A percentile compares a stretch with the other conserved stretches of the same genome.
Conservation (phyloP, 1,140 invertebrate genomes). For the Chlorops oryzae region DNA sequence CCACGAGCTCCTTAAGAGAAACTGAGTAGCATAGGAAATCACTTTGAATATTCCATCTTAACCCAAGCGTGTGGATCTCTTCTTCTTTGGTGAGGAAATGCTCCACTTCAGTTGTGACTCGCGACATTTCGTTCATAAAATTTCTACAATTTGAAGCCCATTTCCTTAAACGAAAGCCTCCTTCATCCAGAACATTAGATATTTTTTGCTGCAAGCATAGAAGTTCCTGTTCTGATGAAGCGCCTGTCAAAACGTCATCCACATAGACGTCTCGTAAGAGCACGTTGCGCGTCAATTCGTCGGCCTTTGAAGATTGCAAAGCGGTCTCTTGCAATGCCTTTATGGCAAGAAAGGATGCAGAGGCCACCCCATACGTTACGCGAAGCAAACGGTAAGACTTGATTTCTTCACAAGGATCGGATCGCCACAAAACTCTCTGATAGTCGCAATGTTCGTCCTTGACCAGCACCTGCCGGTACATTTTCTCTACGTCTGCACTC, state of each 20-base stretch:
- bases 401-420: constrained; percentile 11
- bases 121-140: neutral
- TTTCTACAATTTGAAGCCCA: too few relatives aligned
- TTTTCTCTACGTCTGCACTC: constrained; percentile 19
- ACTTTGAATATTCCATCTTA: too few relatives aligned
- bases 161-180: too few relatives aligned
- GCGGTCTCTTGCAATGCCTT: constrained; percentile 32
- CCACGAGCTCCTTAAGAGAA: too few relatives aligned
- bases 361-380: constrained; percentile 34
- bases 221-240: too few relatives aligned
- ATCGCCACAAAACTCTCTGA: constrained; percentile 44
- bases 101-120: too few relatives aligned
- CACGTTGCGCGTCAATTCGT: neutral
- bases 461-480: constrained; percentile 22
- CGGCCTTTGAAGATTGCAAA: neutral
- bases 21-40: too few relatives aligned
- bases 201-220: too few relatives aligned
- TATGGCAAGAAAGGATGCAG: constrained; percentile 35
- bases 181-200: too few relatives aligned
- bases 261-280: neutral
- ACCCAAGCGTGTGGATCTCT: too few relatives aligned
- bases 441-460: constrained; percentile 13
- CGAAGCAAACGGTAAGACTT: constrained; percentile 14
- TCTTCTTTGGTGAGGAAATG: too few relatives aligned
- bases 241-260: neutral